Evolutionary conservation across 2,113 vertebrate species (phyloP).

Genomic region (Anolis carolinensis): DNA sequence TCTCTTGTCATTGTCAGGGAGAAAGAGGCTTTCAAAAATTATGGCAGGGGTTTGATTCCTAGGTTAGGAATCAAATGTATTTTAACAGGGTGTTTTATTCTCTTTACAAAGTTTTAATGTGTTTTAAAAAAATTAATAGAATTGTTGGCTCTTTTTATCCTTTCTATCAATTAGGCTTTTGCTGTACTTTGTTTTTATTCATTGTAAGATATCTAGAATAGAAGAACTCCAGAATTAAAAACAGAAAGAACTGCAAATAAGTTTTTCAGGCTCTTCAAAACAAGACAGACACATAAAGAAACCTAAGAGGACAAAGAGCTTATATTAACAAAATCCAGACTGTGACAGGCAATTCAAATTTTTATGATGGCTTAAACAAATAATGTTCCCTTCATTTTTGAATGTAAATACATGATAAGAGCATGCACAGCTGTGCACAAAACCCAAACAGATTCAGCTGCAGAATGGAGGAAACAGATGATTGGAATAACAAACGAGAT

Average conservation of each 20-base stretch:
- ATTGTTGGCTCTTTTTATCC: no score
- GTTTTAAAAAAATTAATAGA: no score
- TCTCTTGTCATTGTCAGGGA: no score
- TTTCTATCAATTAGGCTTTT: no score
- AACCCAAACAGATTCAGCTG: neutral
- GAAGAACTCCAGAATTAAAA: neutral
- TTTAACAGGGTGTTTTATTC: no score
- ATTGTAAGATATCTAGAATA: no score
- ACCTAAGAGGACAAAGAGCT: neutral
- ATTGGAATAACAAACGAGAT: neutral
- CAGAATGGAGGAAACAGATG: neutral
- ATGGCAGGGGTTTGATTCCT: no score
- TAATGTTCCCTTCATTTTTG: neutral
- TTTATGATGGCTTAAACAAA: constrained; percentile 6
- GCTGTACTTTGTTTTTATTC: no score
- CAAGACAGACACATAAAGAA: neutral
- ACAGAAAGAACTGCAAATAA: neutral
- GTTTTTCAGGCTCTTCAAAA: neutral
- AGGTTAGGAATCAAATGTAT: no score
- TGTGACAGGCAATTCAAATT: neutral
- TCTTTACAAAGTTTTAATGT: no score
- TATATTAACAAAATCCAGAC: neutral
- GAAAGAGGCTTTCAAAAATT: no score
- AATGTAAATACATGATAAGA: constrained; percentile 2
- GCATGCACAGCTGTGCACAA: neutral